Evolutionary conservation across 1,140 invertebrate species (phyloP).

Genomic region (Magallana gigas): DNA sequence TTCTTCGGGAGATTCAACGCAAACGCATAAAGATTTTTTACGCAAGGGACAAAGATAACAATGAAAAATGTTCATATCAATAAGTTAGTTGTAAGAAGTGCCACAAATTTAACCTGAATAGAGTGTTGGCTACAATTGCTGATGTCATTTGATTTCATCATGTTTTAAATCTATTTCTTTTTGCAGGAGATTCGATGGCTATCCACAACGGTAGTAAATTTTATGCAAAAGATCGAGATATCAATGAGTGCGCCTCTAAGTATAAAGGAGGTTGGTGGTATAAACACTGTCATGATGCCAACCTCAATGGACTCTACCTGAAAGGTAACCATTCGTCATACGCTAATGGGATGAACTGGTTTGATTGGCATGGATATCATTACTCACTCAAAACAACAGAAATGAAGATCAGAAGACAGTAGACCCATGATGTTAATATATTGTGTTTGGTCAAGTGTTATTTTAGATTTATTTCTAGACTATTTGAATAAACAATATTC

Average conservation of each 20-base stretch:
- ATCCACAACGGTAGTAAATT: neutral
- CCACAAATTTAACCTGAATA: no score
- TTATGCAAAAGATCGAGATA: neutral
- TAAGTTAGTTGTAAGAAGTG: no score
- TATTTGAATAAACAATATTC: no score
- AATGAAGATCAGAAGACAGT: constrained; percentile 17
- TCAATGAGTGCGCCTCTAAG: neutral
- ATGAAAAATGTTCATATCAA: no score
- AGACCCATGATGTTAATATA: no score
- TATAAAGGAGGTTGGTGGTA: constrained; percentile 32
- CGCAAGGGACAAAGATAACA: no score
- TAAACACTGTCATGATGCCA: neutral
- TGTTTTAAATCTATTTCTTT: neutral
- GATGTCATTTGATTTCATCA: no score
- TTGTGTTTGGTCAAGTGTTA: no score
- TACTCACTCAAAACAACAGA: constrained; percentile 16
- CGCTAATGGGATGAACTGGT: constrained; percentile 15
- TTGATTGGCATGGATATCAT: constrained; percentile 5
- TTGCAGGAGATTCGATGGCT: neutral
- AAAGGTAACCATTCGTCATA: neutral
- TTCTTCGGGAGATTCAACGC: no score
- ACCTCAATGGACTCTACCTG: constrained; percentile 31
- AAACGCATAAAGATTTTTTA: no score
- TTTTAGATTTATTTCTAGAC: no score
- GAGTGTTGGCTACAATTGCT: no score